Evolutionary conservation across 2,113 vertebrate genomes (phyloP).

Genomic region (Saiga tatarica): DNA sequence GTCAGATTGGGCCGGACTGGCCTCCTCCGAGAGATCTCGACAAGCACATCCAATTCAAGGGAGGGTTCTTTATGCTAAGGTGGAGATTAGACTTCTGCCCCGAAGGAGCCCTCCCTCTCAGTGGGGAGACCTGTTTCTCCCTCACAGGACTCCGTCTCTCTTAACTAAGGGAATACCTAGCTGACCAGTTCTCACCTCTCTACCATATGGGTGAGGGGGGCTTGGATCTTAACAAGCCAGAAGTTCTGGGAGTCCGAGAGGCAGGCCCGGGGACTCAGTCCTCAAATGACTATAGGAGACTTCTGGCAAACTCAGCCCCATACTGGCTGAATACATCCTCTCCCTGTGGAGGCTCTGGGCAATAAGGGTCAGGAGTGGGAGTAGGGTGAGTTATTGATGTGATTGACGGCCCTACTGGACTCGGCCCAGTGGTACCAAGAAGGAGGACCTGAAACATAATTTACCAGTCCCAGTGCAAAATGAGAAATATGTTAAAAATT

Average conservation of each 20-base stretch:
- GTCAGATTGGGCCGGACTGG: rapidly evolving
- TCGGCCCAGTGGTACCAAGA: not conserved
- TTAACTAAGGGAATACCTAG: not conserved
- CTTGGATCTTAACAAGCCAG: not conserved
- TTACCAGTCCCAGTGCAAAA: not conserved
- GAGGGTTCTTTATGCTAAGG: not conserved
- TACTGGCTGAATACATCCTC: not conserved
- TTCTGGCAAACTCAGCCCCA: not conserved
- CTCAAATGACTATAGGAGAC: not conserved
- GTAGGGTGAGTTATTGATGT: not conserved
- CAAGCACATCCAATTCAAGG: rapidly evolving
- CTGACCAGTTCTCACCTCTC: not conserved
- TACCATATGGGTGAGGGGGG: not conserved
- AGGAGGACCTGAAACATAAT: not conserved
- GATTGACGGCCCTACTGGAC: not conserved
- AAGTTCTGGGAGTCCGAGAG: not conserved
- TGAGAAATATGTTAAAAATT: not conserved
- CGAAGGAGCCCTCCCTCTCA: not conserved
- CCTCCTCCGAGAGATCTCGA: not conserved
- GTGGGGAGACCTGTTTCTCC: not conserved
- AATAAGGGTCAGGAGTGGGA: not conserved
- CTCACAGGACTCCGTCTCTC: not conserved
- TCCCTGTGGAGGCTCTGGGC: not conserved
- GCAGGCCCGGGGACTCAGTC: not conserved
- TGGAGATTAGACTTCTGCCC: not conserved